phyloP scores from a whole-genome alignment of 2,888 invertebrate genomes.

The Lucinisca nassula region DNA sequence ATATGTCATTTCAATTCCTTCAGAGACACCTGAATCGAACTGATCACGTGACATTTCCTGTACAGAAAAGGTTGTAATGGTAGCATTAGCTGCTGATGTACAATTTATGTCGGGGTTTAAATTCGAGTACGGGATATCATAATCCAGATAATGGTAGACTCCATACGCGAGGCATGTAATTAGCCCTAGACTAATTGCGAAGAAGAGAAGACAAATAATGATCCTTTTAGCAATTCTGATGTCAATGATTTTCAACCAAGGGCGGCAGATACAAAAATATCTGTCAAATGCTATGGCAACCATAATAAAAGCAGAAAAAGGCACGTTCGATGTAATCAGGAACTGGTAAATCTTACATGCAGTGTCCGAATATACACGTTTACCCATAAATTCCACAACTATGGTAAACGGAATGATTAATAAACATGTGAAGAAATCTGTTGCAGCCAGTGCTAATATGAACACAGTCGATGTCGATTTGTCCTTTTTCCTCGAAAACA shows the following conservation, averaged over 20 bases:
- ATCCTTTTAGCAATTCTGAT: constrained; percentile 57
- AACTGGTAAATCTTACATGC: constrained; percentile 84
- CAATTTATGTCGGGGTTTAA: not conserved
- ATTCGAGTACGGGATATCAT: not conserved
- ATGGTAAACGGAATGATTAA: constrained; percentile 85
- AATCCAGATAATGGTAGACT: constrained; percentile 55
- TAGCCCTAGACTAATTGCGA: constrained; percentile 55
- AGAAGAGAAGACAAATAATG: constrained; percentile 52
- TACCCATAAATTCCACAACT: constrained; percentile 81
- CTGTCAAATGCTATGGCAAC: constrained; percentile 85
- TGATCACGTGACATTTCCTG: not conserved
- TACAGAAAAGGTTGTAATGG: not conserved
- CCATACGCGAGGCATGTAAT: constrained; percentile 66
- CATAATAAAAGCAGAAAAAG: constrained; percentile 85
- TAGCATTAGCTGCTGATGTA: not conserved
- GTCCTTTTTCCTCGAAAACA: constrained; percentile 80
- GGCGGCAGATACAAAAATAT: constrained; percentile 85
- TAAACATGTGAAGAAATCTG: constrained; percentile 84
- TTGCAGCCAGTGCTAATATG: constrained; percentile 83
- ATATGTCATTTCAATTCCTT: not conserved
- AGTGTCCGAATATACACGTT: constrained; percentile 76
- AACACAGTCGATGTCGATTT: constrained; percentile 85
- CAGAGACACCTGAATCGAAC: not conserved
- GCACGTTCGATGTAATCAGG: constrained; percentile 82
- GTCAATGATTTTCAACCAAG: constrained; percentile 71